Evolutionary conservation across 2,797 vertebrate genomes (phyloP), one percentile per base, ranked within the genome.

Genomic region (Sebastes melanostomus): DNA sequence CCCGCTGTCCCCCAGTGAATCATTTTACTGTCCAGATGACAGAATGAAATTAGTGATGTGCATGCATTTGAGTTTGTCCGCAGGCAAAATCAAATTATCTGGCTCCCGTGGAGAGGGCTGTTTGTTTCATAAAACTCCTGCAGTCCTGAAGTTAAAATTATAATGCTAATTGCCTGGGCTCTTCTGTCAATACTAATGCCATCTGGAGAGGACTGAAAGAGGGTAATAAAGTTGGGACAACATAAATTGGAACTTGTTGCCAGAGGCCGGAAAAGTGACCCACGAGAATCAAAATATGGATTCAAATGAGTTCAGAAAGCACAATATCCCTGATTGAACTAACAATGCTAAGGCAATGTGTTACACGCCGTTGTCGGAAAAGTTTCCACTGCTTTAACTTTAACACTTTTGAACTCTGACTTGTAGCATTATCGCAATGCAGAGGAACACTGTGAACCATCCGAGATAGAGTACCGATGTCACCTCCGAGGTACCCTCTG

Each of bases 161-260:
- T 67, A 68, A 86, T 67, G 74, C 88, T 86, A 81, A 89, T 86
- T 82, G 73, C 68, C 67, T 66, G 55, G 59, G 75, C 65, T 83
- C 77, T n/a, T 71, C 81, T 76, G 79, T 84, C 88, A 75, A 84
- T 89, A 68, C 82, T 79, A 78, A 81, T 73, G 82, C 65, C 83
- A 80, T 89, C 90, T 82, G 90, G 77, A 84, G 66, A 73, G 65
- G 67, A 69, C 18, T 20, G 72, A 66, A 14, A 68, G 72, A 77
- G 50, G 58, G 11, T 22, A 68, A 69, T 65, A 55, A 82, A 60
- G 65, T 50, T 8, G 66, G 56, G 59, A 81, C 60, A 18, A 38
- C 22, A 58, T 38, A 29, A 84, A 77, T 60, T 66, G 71, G 61
- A 66, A 77, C 59, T 66, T 52, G 78, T 74, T 70, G 84, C 78